Evolutionary conservation across 2,113 vertebrate species (phyloP).

Genomic region (Brachyhypopomus occidentalis): DNA sequence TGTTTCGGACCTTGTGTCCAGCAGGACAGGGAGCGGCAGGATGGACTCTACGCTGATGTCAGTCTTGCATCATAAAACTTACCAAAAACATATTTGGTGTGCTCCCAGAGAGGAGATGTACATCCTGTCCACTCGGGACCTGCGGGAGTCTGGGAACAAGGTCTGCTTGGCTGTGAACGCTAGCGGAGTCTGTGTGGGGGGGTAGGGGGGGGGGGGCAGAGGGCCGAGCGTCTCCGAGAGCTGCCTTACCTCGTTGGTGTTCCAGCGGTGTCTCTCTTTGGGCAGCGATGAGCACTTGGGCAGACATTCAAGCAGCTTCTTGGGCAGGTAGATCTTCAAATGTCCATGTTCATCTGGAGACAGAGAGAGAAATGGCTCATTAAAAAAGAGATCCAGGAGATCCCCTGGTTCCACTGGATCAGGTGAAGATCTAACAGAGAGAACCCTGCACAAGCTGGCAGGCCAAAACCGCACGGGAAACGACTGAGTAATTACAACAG

Average conservation of each 20-base stretch:
- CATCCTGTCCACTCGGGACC: not conserved
- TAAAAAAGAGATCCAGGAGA: not conserved
- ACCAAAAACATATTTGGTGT: not conserved
- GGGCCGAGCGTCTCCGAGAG: not conserved
- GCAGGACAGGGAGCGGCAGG: not conserved
- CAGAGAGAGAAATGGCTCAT: conserved; percentile 39
- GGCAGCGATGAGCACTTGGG: conserved; percentile 99
- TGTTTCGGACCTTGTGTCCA: not conserved
- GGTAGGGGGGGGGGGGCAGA: too few species aligned
- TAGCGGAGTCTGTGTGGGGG: too few species aligned
- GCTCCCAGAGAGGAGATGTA: not conserved
- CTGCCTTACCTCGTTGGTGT: conserved; percentile 96
- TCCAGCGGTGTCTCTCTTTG: conserved; percentile 99
- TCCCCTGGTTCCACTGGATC: not conserved
- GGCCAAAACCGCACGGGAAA: not conserved
- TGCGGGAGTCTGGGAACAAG: too few species aligned
- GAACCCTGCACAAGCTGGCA: not conserved
- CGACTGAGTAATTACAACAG: not conserved
- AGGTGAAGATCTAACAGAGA: not conserved
- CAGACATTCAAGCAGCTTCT: conserved; percentile 99
- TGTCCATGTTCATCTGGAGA: conserved; percentile 96
- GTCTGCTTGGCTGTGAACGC: too few species aligned
- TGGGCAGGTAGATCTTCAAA: conserved; percentile 99
- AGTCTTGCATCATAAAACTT: not conserved
- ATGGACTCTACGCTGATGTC: not conserved